Base-by-base conservation (phyloP, 2,888 invertebrate species). In the Acrobasis consociella region DNA sequence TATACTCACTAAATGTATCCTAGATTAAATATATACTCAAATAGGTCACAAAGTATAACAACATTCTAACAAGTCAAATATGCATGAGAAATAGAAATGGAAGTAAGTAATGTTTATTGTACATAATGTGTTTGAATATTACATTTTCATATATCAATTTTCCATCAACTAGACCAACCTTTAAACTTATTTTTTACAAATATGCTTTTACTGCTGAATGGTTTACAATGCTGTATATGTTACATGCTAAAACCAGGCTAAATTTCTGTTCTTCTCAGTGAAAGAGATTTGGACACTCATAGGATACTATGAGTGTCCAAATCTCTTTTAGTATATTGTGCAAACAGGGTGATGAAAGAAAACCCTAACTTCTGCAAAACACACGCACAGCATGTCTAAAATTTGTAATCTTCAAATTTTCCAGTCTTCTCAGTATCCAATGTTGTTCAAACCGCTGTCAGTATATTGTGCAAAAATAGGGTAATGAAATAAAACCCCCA, bases 1-100 rank as follows among this genome's bases (percentile, higher is more conserved):
- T 69, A 51, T 56, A 15, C 63, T 46, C 53, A 42, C 17, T 16
- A 49, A 59, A 49, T 50, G 9, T 51, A 51, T 16, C 10, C 42
- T 50, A 39, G 39, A 39, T 59, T 38, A 60, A 51, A 60, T 51
- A 60, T 49, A 42, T 31, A 38, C 49, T 22, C 16, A 59, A 10
- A 50, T 59, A 50, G 49, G 49, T 15, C 49, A 59, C 49, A 46
- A 0, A 46, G 39, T 17, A 31, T 5, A 22, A 58, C 22, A 58
- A n/a, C 9, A 46, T 58, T 7, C n/a, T n/a, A n/a, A 31, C 5
- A 31, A 31, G 31, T 31, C 0, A 31, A 31, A 31, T 31, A 31
- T 7, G 3, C 22, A 22, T 22, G 2, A n/a, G n/a, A n/a, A 2
- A 22, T 22, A 22, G 22, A 22, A 22, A 22, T n/a, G n/a, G 7